These are phyloP conservation scores for Lithophane leautieri DNA, from an alignment of 2,888 invertebrate species.

Conservation along the genomic window DNA sequence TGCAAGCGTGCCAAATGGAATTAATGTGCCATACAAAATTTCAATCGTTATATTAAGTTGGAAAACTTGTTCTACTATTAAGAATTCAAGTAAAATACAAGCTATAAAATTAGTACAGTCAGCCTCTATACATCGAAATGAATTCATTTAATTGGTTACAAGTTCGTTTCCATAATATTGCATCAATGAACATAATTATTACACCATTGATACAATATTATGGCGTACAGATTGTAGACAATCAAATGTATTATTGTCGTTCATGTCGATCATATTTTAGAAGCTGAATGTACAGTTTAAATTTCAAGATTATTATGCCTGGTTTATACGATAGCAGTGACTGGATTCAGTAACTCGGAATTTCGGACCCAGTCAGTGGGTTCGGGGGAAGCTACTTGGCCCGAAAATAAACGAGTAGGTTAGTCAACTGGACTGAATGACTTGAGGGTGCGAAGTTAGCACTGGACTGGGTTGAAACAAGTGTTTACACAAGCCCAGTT, in stretches of 20 bases:
- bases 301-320: slow-evolving; percentile 6
- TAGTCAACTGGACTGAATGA: too few relatives aligned
- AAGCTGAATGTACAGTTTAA: not conserved
- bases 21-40: not conserved
- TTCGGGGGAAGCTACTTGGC: too few relatives aligned
- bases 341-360: too few relatives aligned
- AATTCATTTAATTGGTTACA: not conserved
- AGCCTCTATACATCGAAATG: not conserved
- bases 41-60: not conserved
- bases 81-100: not conserved
- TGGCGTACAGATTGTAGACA: not conserved
- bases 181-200: too few relatives aligned
- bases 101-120: not conserved
- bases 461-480: too few relatives aligned
- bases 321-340: too few relatives aligned
- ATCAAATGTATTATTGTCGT: not conserved
- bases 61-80: not conserved
- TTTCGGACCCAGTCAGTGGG: too few relatives aligned
- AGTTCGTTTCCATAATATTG: not conserved
- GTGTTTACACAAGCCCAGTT: too few relatives aligned
- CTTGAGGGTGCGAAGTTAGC: too few relatives aligned
- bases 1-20: not conserved
- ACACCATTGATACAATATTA: too few relatives aligned
- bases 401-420: too few relatives aligned
- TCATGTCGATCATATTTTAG: not conserved